Conservation (phyloP, 1,140 invertebrate genomes). For the Phortica variegata region DNA sequence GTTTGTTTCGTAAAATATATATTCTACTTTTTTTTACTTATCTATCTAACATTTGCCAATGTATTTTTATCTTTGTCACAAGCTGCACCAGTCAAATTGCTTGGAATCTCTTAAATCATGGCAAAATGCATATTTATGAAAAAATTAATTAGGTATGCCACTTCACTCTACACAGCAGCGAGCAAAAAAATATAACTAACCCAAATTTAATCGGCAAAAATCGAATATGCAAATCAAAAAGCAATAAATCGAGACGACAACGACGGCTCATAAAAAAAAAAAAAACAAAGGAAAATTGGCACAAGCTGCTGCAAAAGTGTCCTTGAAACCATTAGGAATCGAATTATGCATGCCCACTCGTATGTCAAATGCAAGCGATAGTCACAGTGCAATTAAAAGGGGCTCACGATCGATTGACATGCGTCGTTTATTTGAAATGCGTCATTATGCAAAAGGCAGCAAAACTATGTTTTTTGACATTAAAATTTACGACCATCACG, state of each 20-base stretch:
- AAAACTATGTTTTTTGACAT: conserved; percentile 40
- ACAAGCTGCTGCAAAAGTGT: conserved; percentile 11
- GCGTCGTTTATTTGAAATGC: conserved; percentile 18
- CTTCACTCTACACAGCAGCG: too few species aligned
- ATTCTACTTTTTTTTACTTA: too few species aligned
- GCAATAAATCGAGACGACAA: conserved; percentile 5
- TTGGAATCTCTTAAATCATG: too few species aligned
- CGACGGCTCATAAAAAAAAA: too few species aligned
- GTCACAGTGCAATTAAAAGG: neutral
- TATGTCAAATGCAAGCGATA: conserved; percentile 29
- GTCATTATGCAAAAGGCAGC: conserved; percentile 20
- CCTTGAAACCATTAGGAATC: conserved; percentile 42
- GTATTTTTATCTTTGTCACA: too few species aligned
- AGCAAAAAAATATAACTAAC: too few species aligned
- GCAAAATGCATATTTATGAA: too few species aligned
- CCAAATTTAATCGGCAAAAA: too few species aligned
- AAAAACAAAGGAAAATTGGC: conserved; percentile 5
- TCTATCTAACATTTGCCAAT: too few species aligned
- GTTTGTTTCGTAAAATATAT: too few species aligned
- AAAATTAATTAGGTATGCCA: too few species aligned
- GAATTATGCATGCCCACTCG: conserved; percentile 53
- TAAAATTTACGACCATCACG: conserved; percentile 38
- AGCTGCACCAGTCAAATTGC: too few species aligned
- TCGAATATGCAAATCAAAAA: conserved; percentile 36
- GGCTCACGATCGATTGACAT: conserved; percentile 14